Evolutionary conservation across 2,797 vertebrate genomes (phyloP).

Genomic region (Mus minutoides): DNA sequence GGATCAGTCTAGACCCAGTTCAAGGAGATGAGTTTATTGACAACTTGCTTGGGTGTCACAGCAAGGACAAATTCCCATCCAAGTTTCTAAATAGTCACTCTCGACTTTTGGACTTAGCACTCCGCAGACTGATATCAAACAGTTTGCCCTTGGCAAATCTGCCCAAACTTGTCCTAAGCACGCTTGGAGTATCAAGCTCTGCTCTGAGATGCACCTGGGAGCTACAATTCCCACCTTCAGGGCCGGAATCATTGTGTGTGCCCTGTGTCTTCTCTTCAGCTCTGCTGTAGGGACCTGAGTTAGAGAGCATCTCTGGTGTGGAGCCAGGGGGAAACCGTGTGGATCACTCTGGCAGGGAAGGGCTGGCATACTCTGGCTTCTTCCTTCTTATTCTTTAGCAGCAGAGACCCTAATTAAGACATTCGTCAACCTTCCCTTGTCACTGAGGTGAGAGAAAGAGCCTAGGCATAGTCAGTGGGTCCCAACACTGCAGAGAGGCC

Average conservation of each 20-base stretch:
- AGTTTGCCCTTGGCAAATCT: not conserved
- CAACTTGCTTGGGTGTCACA: not conserved
- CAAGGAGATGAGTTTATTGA: not conserved
- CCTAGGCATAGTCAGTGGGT: not conserved
- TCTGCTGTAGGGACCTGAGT: fast-evolving
- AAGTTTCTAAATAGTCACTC: not conserved
- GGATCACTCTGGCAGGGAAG: not conserved
- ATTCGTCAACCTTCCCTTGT: not conserved
- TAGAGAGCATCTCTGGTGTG: not conserved
- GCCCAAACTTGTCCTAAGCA: not conserved
- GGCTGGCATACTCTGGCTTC: not conserved
- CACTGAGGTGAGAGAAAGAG: not conserved
- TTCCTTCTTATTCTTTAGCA: no score
- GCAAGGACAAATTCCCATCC: not conserved
- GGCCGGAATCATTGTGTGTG: not conserved
- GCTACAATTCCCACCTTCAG: not conserved
- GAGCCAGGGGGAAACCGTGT: not conserved
- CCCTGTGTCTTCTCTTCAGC: not conserved
- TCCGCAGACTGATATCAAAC: not conserved
- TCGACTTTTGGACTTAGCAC: no score
- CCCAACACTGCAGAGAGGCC: no score
- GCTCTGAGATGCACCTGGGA: not conserved
- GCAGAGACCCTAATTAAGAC: not conserved
- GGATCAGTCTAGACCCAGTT: conserved; percentile 23
- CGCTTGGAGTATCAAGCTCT: fast-evolving